These are phyloP conservation scores for Xenopus laevis DNA, from an alignment of 2,113 vertebrate species.

Conservation along the genomic window DNA sequence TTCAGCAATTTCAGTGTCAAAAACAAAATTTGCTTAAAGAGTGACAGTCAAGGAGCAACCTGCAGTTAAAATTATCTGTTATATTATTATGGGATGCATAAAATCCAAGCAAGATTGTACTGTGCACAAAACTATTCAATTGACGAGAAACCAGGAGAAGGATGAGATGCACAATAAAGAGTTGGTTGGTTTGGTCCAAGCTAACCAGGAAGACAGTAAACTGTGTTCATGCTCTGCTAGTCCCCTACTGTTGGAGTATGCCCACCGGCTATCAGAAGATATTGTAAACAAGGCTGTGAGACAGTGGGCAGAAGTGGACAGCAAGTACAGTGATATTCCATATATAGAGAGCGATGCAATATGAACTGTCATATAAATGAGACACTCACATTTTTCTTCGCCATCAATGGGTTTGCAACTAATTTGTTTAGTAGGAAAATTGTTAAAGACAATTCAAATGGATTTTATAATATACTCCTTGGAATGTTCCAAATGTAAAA, in stretches of 20 bases:
- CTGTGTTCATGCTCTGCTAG: conserved; percentile 47
- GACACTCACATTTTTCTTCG: too few species aligned
- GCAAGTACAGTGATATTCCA: conserved; percentile 87
- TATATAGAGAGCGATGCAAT: conserved; percentile 86
- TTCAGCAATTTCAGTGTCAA: too few species aligned
- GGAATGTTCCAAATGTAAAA: too few species aligned
- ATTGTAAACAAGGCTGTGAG: conserved; percentile 82
- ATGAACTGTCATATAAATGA: too few species aligned
- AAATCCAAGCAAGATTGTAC: conserved; percentile 83
- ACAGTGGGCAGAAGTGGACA: conserved; percentile 84
- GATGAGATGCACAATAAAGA: conserved; percentile 52
- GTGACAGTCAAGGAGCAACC: background rate
- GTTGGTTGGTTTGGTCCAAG: conserved; percentile 59
- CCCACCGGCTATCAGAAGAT: conserved; percentile 80
- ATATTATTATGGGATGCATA: conserved; percentile 84
- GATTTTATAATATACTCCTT: too few species aligned
- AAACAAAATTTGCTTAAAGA: background rate
- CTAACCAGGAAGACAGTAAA: conserved; percentile 49
- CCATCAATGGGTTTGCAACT: too few species aligned
- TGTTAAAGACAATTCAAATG: too few species aligned
- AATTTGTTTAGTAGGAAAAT: too few species aligned
- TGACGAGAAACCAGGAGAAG: conserved; percentile 50
- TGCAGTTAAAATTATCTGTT: conserved; percentile 36
- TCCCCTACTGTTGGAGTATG: conserved; percentile 73
- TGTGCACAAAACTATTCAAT: conserved; percentile 57